Percentiles rank a stretch among this genome's conserved stretches.
These are phyloP conservation scores for Pogonophryne albipinna DNA, from an alignment of 2,797 vertebrate genomes.

Conservation along the genomic window DNA sequence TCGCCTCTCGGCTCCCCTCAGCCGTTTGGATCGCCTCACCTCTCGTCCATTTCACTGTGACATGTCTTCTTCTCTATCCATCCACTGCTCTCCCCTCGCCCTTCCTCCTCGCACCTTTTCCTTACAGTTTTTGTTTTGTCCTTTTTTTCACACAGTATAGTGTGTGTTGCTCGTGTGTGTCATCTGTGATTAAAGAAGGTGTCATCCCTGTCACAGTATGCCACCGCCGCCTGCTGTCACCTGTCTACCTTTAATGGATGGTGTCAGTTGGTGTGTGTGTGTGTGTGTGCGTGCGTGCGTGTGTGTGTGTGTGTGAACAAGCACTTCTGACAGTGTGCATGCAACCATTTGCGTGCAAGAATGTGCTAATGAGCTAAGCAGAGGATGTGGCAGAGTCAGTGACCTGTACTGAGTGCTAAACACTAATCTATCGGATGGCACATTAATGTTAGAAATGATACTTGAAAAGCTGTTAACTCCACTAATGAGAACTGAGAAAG, in stretches of 20 bases:
- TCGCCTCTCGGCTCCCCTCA: constrained; percentile 25
- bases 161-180: background rate
- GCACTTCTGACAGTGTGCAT: too few species aligned
- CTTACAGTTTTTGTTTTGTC: background rate
- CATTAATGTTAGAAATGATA: constrained; percentile 18
- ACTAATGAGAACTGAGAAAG: background rate
- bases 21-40: constrained; percentile 13
- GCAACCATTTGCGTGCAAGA: too few species aligned
- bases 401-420: constrained; percentile 24
- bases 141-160: constrained; percentile 15
- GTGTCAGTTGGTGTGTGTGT: constrained; percentile 22
- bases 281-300: background rate
- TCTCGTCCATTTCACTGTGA: constrained; percentile 14
- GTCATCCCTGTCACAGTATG: constrained; percentile 62
- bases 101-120: constrained; percentile 1
- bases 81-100: background rate
- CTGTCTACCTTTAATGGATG: constrained; percentile 60
- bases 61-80: constrained; percentile 10
- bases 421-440: constrained; percentile 7
- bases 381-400: constrained; percentile 15
- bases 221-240: constrained; percentile 61
- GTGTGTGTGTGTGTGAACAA: background rate
- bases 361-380: constrained; percentile 11
- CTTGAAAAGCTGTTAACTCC: constrained; percentile 7
- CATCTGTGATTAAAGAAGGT: constrained; percentile 60